Percentiles rank a stretch among this genome's conserved stretches.
Conservation (phyloP, 2,888 invertebrate species). For the Oeneis ivallda region DNA sequence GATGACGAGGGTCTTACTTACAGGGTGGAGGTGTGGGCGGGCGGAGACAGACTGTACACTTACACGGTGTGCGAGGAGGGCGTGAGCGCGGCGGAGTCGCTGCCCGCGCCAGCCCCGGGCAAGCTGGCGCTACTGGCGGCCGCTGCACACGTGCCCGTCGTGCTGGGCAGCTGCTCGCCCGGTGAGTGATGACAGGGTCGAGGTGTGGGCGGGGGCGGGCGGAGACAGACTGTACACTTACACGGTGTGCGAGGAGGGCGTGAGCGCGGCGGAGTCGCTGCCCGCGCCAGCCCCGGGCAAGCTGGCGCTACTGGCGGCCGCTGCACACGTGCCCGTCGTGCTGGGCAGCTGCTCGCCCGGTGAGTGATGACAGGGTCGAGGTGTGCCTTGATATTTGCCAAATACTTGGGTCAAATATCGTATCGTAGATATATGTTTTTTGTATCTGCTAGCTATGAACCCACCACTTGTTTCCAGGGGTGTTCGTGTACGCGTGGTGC, state of each 20-base stretch:
- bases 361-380: slow-evolving; percentile 86
- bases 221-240: slow-evolving; percentile 92
- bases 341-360: slow-evolving; percentile 93
- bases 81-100: slow-evolving; percentile 81
- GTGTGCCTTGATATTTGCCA: too few species aligned
- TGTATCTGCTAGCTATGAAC: background rate
- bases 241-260: slow-evolving; percentile 52
- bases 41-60: slow-evolving; percentile 91
- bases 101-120: slow-evolving; percentile 80
- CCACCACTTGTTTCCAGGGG: slow-evolving; percentile 76
- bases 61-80: slow-evolving; percentile 80
- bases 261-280: slow-evolving; percentile 83
- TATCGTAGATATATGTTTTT: too few species aligned
- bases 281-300: slow-evolving; percentile 78
- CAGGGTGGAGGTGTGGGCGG: slow-evolving; percentile 93
- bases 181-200: slow-evolving; percentile 86
- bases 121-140: slow-evolving; percentile 85
- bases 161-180: slow-evolving; percentile 92
- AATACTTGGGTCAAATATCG: too few species aligned
- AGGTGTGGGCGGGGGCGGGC: slow-evolving; percentile 96
- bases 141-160: slow-evolving; percentile 81
- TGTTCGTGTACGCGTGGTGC: slow-evolving; percentile 94
- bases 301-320: slow-evolving; percentile 85
- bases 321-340: slow-evolving; percentile 82
- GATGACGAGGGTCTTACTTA: background rate